Evolutionary conservation across 2,113 vertebrate genomes (phyloP), one percentile per base, ranked within the genome.

Genomic region (Psephotus haematonotus): DNA sequence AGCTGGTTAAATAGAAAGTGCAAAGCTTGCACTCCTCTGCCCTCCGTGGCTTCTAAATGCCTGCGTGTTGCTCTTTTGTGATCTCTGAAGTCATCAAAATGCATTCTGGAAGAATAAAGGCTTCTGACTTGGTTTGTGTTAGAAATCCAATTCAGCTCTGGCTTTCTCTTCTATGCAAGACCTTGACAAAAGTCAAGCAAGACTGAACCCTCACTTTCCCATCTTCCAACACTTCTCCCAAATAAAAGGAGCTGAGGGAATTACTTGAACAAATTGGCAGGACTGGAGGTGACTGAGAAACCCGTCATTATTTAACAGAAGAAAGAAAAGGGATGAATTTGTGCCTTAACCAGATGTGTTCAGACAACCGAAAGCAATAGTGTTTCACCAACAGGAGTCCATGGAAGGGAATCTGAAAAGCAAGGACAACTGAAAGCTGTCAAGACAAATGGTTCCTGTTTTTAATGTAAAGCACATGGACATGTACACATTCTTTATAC

Each of bases 341-440:
- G 79, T 67, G 18, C 46, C 0, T 0, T 13, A 60, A 33, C 13
- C n/a, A 7, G 13, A 23, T 10, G 23, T 1, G 2, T 18, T 60
- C 72, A 24, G 55, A 23, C 19, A 46, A 67, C 2, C 0, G 33
- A 31, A 44, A 20, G 20, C n/a, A 9, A 17, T 8, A 13, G 13
- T 4, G 33, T 52, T 57, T 44, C 37, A 49, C 37, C 3, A 1
- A 11, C 18, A n/a, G 5, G 28, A 13, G 12, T 62, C 70, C 55
- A 10, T 3, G 3, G 22, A 71, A 60, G n/a, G 9, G 46, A 35
- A 24, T 39, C 43, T 64, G 70, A 44, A 62, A 76, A 76, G 19
- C 35, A 50, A 64, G 19, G 49, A n/a, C 23, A 27, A n/a, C 31
- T 29, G 70, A 39, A 63, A 50, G 37, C 43, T 46, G 28, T 37